Percentiles rank a stretch among this genome's conserved stretches.
Conservation (phyloP, 2,888 invertebrate genomes). For the Thereva nobilitata region DNA sequence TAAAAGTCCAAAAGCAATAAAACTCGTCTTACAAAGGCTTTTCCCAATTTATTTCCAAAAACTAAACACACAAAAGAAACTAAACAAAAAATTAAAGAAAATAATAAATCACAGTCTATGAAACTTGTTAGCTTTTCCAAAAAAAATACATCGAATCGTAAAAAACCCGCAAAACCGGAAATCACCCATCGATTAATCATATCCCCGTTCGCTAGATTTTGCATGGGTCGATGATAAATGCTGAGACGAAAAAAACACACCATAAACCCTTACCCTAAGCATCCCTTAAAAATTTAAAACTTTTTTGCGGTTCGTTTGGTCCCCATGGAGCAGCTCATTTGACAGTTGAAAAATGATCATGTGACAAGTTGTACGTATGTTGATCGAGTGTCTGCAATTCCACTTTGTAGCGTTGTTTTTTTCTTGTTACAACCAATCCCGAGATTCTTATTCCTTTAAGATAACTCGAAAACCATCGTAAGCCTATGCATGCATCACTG, state of each 20-base stretch:
- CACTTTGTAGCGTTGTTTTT: constrained; percentile 13
- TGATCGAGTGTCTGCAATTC: constrained; percentile 34
- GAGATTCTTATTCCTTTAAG: constrained; percentile 11
- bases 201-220: constrained; percentile 35
- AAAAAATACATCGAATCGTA: constrained; percentile 27
- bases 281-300: constrained; percentile 14
- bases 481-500: not conserved
- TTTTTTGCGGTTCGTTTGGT: constrained; percentile 37
- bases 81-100: constrained; percentile 3
- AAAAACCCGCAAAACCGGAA: constrained; percentile 41
- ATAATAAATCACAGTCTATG: constrained; percentile 20
- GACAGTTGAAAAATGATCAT: constrained; percentile 41
- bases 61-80: not conserved
- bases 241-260: not conserved
- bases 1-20: too few species aligned
- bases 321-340: constrained; percentile 33
- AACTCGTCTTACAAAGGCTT: too few species aligned
- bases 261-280: constrained; percentile 4
- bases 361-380: constrained; percentile 38
- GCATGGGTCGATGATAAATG: constrained; percentile 34
- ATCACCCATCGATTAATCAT: constrained; percentile 39
- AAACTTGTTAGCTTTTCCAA: constrained; percentile 21
- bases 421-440: constrained; percentile 6
- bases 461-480: not conserved
- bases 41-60: constrained; percentile 2